Percentiles rank a stretch among this genome's conserved stretches.
phyloP scores from a whole-genome alignment of 2,888 invertebrate genomes.

The Eretmocerus hayati region DNA sequence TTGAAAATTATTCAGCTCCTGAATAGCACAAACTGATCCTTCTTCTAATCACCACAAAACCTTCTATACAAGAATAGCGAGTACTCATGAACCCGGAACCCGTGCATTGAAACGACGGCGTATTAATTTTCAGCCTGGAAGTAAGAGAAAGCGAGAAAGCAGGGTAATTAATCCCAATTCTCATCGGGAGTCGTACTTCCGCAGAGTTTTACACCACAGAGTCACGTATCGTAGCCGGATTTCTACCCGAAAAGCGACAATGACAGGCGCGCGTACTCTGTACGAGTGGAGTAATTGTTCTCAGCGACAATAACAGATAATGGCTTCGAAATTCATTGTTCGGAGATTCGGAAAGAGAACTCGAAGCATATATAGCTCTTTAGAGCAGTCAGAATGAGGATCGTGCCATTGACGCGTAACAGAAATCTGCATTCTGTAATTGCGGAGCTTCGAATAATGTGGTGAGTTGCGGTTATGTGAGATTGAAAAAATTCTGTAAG shows the following conservation, averaged over 20 bases:
- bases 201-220: slow-evolving; percentile 6
- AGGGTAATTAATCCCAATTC: slow-evolving; percentile 7
- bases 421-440: too few relatives aligned
- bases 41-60: too few relatives aligned
- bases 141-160: too few relatives aligned
- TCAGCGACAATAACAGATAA: slow-evolving; percentile 26
- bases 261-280: slow-evolving; percentile 1
- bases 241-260: not conserved
- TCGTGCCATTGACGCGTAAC: too few relatives aligned
- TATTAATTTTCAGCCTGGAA: not conserved
- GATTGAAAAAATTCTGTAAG: too few relatives aligned
- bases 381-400: too few relatives aligned
- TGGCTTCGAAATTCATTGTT: slow-evolving; percentile 38
- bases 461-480: too few relatives aligned
- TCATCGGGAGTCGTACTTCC: not conserved
- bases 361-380: not conserved
- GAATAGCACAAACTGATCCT: too few relatives aligned
- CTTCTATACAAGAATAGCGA: not conserved
- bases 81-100: slow-evolving; percentile 3
- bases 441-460: too few relatives aligned
- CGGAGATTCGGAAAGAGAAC: slow-evolving; percentile 17
- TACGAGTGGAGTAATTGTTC: slow-evolving; percentile 29
- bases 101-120: too few relatives aligned
- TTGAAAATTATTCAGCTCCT: too few relatives aligned
- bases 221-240: too few relatives aligned